Base-by-base conservation (phyloP, 2,888 invertebrate genomes). In the Leptinotarsa rubiginosa region DNA sequence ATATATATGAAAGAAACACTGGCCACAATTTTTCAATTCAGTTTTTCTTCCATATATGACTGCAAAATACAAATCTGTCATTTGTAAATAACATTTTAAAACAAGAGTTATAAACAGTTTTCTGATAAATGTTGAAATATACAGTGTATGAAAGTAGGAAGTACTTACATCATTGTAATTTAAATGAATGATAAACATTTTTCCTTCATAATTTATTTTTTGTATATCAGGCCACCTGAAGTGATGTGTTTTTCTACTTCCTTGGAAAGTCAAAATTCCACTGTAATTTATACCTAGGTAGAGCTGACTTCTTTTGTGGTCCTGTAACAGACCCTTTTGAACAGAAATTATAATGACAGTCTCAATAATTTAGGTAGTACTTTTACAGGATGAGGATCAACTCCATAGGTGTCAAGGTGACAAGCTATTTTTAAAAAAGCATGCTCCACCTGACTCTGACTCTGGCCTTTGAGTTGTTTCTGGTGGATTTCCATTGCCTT, bases 371-470 rank as follows among this genome's bases (percentile, higher is more conserved):
- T 47, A 52, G 41, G 31, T 10, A 54, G 47, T 87, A 96, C 96
- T 92, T 98, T 99, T 47, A 99, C 98, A 75, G 97, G 96, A 90
- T 98, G 97, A 13, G 98, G 99, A 89, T 99, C 98, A 50, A 99
- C 96, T 41, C 98, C 99, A 86, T 98, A 99, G 0, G 98, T 98
- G 87, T 99, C 98, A 73, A 99, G 90, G 79, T 94, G 93, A 80
- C 96, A 94, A 59, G 97, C 96, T 83, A 97, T 94, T 88, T 95
- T 95, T 83, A 99, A 92, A 88, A 99, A 99, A 81, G 94, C 92
- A 75, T 93, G 92, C 89, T 98, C 98, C 0, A 97, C 95, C 83
- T 96, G 95, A 72, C 94, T 93, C 2, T 96, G 93, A 68, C 94
- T 93, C 89, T 96, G 94, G 65, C 96, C 96, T 80, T 96, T 93